A percentile compares a stretch with the other conserved stretches of the same genome.
Evolutionary conservation across 2,113 vertebrate species (phyloP).

Genomic region (Cheirogaleus medius): DNA sequence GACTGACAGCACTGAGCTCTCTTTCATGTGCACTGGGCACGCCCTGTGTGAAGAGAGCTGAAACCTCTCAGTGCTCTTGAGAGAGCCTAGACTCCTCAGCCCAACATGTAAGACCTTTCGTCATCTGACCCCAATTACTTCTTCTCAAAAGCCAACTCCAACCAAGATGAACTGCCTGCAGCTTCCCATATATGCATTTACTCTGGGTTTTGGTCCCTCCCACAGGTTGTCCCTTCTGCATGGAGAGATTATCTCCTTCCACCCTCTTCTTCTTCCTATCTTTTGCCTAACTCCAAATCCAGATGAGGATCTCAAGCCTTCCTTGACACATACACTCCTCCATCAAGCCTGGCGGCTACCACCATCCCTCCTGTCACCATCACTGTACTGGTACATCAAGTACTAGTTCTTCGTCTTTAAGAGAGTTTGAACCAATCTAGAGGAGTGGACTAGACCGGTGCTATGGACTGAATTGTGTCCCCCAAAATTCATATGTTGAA

Average conservation of each 20-base stretch:
- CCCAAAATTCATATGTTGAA: neutral
- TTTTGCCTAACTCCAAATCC: neutral
- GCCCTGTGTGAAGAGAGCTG: neutral
- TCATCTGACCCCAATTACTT: neutral
- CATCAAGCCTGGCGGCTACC: neutral
- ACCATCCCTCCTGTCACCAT: neutral
- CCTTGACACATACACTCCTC: neutral
- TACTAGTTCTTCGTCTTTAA: neutral
- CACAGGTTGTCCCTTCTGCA: neutral
- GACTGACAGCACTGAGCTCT: neutral
- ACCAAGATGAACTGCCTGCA: neutral
- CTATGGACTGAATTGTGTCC: neutral
- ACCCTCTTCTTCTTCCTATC: neutral
- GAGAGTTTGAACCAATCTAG: neutral
- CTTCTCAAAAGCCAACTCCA: neutral
- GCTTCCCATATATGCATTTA: neutral
- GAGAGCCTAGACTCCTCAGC: neutral
- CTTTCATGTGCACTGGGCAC: accelerated
- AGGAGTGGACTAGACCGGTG: neutral
- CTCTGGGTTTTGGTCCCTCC: neutral
- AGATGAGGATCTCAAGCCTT: neutral
- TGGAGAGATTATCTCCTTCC: neutral
- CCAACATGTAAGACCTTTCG: neutral
- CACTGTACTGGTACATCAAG: neutral
- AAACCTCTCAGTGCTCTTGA: neutral